These are phyloP conservation scores for Aphelenchoides fujianensis DNA, from an alignment of 1,140 invertebrate species.

Conservation along the genomic window DNA sequence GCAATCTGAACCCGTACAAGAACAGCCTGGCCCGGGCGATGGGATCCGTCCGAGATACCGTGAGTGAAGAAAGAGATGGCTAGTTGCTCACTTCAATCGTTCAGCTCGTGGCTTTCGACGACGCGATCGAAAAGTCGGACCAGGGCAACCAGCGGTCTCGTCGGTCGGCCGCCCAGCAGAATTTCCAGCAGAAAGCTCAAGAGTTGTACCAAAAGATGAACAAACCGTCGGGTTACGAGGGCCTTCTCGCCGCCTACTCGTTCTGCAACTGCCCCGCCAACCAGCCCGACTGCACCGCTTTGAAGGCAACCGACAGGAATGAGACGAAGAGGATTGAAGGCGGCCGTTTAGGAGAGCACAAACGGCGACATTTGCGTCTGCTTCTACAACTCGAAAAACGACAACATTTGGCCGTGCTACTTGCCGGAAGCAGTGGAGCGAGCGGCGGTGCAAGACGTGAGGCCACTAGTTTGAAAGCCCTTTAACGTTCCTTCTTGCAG, in stretches of 20 bases:
- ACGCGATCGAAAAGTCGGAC: constrained; percentile 35
- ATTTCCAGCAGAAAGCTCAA: constrained; percentile 19
- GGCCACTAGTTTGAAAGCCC: not conserved
- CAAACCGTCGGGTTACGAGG: constrained; percentile 32
- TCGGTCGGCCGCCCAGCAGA: not conserved
- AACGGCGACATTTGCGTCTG: constrained; percentile 16
- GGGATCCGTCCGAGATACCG: constrained; percentile 42
- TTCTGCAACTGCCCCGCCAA: constrained; percentile 35
- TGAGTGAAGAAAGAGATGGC: constrained; percentile 23
- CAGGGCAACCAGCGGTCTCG: constrained; percentile 14
- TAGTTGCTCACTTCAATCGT: constrained; percentile 3
- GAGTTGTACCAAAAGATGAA: constrained; percentile 45
- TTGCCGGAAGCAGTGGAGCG: constrained; percentile 45
- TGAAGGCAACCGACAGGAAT: constrained; percentile 10
- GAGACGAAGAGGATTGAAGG: not conserved
- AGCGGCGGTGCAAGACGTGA: constrained; percentile 47
- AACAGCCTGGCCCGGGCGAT: constrained; percentile 42
- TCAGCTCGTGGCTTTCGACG: constrained; percentile 38
- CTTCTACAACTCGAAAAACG: constrained; percentile 55
- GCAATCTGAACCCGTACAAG: constrained; percentile 48
- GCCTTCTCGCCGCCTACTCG: constrained; percentile 46
- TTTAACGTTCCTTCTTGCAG: constrained; percentile 15
- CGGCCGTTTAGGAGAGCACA: constrained; percentile 3
- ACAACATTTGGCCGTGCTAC: constrained; percentile 56
- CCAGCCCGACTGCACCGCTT: constrained; percentile 32